phyloP scores from a whole-genome alignment of 2,888 invertebrate species.

The Zygothrica quintamaculata region DNA sequence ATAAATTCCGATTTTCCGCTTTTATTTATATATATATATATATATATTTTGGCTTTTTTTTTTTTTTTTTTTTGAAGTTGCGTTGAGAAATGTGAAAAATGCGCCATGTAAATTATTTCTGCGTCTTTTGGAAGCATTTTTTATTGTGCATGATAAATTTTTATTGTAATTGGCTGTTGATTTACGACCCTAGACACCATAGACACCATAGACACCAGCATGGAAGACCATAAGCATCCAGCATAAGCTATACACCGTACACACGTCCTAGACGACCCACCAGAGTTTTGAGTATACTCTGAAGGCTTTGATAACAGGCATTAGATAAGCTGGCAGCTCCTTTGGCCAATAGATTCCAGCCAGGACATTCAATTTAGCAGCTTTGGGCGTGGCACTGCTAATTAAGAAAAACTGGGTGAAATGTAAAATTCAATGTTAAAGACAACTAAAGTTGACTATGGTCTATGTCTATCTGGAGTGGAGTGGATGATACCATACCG shows the following conservation, averaged over 20 bases:
- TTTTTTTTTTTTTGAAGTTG: too few relatives aligned
- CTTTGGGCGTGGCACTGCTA: conserved; percentile 45
- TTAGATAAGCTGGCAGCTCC: conserved; percentile 54
- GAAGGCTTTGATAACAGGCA: conserved; percentile 45
- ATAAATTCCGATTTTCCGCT: conserved; percentile 75
- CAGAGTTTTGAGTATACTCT: background rate
- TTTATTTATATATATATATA: too few relatives aligned
- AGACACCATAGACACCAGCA: conserved; percentile 20
- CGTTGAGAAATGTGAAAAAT: conserved; percentile 72
- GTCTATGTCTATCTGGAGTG: too few relatives aligned
- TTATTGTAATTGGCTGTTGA: conserved; percentile 80
- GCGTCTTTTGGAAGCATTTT: conserved; percentile 59
- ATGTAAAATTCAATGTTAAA: conserved; percentile 9
- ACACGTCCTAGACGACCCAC: background rate
- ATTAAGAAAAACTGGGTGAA: conserved; percentile 41
- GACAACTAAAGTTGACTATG: too few relatives aligned
- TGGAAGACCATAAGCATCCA: background rate
- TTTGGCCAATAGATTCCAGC: conserved; percentile 1
- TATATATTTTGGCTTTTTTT: too few relatives aligned
- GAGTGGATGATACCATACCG: too few relatives aligned
- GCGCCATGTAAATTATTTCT: conserved; percentile 76
- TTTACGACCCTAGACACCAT: conserved; percentile 57
- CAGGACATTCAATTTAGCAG: conserved; percentile 62
- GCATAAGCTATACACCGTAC: background rate
- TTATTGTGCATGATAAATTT: conserved; percentile 80